Conservation (phyloP, 2,888 invertebrate genomes). For the Timandra comae region DNA sequence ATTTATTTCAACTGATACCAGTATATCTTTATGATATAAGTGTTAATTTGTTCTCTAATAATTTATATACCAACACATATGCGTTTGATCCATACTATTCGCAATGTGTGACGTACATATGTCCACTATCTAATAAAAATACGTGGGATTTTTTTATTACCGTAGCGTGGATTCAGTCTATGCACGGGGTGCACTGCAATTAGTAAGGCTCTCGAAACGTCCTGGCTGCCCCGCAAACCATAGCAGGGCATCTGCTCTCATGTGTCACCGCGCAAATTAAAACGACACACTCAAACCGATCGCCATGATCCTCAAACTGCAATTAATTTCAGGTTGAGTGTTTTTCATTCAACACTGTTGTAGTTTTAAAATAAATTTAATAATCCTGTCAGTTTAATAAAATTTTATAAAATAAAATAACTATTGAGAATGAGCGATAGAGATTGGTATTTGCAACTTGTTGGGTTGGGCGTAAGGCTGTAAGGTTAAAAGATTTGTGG, state of each 20-base stretch:
- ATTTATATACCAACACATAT: no score
- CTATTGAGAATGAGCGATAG: no score
- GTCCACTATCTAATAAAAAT: no score
- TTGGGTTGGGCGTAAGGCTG: constrained; percentile 51
- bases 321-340: constrained; percentile 46
- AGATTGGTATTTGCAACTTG: constrained; percentile 31
- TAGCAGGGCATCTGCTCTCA: constrained; percentile 57
- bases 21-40: constrained; percentile 10
- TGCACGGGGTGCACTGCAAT: constrained; percentile 62
- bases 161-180: constrained; percentile 44
- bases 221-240: constrained; percentile 47
- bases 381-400: constrained; percentile 5
- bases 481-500: constrained; percentile 66
- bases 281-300: constrained; percentile 67
- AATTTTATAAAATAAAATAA: no score
- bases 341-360: constrained; percentile 26
- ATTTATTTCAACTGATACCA: constrained; percentile 33
- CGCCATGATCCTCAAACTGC: constrained; percentile 48
- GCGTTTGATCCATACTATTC: no score
- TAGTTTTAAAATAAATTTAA: constrained; percentile 5
- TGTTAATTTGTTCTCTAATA: no score
- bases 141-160: constrained; percentile 25
- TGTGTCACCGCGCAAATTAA: constrained; percentile 75
- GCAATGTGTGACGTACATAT: no score
- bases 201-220: constrained; percentile 69